These are phyloP conservation scores for Drosophila baimaii DNA, from an alignment of 1,140 invertebrate species.

Conservation along the genomic window DNA sequence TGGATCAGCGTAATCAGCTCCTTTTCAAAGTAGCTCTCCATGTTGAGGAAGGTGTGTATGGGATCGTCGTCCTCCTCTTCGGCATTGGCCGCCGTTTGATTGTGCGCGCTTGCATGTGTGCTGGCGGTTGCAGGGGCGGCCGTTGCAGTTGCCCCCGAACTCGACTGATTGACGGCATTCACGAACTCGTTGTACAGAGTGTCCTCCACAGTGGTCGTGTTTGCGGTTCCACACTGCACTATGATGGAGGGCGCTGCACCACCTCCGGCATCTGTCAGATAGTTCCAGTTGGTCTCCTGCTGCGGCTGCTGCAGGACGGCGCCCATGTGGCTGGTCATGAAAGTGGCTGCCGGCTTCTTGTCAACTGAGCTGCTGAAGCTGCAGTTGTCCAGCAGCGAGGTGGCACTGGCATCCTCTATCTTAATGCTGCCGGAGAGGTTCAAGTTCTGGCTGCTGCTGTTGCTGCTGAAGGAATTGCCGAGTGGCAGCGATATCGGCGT, in stretches of 20 bases:
- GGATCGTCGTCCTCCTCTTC: constrained; percentile 82
- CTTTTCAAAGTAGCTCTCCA: constrained; percentile 82
- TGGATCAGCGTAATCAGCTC: constrained; percentile 76
- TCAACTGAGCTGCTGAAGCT: constrained; percentile 52
- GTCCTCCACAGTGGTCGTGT: constrained; percentile 57
- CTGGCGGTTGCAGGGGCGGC: constrained; percentile 25
- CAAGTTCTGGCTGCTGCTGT: constrained; percentile 63
- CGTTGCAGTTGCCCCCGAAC: constrained; percentile 15
- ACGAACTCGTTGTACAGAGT: constrained; percentile 73
- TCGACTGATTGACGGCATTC: constrained; percentile 43
- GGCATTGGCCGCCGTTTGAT: constrained; percentile 26
- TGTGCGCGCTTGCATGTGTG: constrained; percentile 30
- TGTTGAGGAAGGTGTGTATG: constrained; percentile 79
- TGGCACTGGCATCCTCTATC: constrained; percentile 57
- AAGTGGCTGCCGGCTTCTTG: constrained; percentile 49
- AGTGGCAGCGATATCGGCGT: constrained; percentile 28
- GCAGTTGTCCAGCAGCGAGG: constrained; percentile 58
- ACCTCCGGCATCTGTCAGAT: constrained; percentile 62
- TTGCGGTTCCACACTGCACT: constrained; percentile 48
- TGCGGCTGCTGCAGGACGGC: constrained; percentile 57
- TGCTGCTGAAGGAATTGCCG: constrained; percentile 58
- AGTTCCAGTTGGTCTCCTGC: constrained; percentile 72
- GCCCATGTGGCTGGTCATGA: constrained; percentile 57
- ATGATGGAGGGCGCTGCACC: constrained; percentile 47
- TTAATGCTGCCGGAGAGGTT: constrained; percentile 60